phyloP scores from a whole-genome alignment of 1,140 invertebrate species.

The Phocides pigmalion region DNA sequence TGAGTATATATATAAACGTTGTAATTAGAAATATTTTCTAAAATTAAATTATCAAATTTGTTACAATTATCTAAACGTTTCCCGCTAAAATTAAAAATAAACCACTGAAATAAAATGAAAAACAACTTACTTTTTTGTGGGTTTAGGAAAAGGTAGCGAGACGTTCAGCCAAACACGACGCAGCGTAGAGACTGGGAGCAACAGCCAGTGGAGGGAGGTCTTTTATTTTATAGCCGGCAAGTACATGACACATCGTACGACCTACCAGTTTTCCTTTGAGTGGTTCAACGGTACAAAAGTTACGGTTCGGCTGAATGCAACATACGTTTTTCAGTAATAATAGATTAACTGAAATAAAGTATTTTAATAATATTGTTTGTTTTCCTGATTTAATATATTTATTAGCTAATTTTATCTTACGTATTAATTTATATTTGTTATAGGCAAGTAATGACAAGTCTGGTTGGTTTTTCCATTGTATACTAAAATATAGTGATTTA shows the following conservation, averaged over 20 bases:
- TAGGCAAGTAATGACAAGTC: no score
- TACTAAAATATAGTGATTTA: no score
- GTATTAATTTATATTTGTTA: no score
- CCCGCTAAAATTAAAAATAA: not conserved
- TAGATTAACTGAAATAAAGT: no score
- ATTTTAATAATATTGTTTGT: no score
- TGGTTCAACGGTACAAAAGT: slow-evolving; percentile 23
- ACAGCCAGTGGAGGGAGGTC: slow-evolving; percentile 50
- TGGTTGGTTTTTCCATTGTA: no score
- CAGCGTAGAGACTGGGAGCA: slow-evolving; percentile 43
- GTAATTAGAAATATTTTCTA: no score
- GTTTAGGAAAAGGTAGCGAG: slow-evolving; percentile 8
- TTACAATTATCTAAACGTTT: slow-evolving; percentile 2
- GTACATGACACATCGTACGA: slow-evolving; percentile 42
- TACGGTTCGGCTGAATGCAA: slow-evolving; percentile 11
- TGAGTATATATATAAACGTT: no score
- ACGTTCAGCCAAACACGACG: slow-evolving; percentile 34
- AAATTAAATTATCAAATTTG: no score
- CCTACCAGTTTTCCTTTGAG: slow-evolving; percentile 34
- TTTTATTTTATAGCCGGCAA: slow-evolving; percentile 47
- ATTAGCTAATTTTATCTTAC: no score
- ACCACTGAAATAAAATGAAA: not conserved
- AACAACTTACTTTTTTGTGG: slow-evolving; percentile 26
- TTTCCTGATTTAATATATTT: not conserved
- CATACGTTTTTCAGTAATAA: not conserved